Base-by-base conservation (phyloP, 2,113 vertebrate genomes). In the Pipra filicauda region DNA sequence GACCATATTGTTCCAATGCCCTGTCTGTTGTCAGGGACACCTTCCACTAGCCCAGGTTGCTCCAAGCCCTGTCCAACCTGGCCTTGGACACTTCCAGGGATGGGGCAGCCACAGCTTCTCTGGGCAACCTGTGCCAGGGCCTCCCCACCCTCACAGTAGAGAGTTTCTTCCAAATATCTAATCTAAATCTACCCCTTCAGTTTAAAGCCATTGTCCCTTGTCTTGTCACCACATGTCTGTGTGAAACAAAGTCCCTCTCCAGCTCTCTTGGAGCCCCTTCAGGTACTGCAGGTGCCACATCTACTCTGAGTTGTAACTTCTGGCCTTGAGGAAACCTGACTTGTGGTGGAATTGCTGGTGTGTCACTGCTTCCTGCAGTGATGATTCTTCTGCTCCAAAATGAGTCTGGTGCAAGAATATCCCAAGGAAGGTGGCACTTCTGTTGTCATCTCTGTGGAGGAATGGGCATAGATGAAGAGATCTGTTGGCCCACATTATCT, bases 11-110 rank as follows among this genome's bases (percentile, higher is more conserved):
- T 54, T 41, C 24, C 7, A n/a, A 14, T 1, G 0, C 5, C 11
- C 13, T 61, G 39, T 7, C 39, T 8, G 8, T 10, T 5, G 13
- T 4, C 28, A 75, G 23, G 39, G 52, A n/a, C 37, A 26, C 1
- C 7, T 69, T 2, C 16, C 33, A 15, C 23, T 4, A 0, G 4
- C 3, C 41, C 55, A 69, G 13, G 39, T 0, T 27, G 28, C n/a
- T 75, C 70, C 39, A 15, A 67, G 9, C 24, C 13, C 46, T 0
- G 0, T 17, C 54, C 61, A 61, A 0, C 19, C 33, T 52, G 19
- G 23, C 28, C 44, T 30, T 28, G 61, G n/a, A 0, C 46, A n/a
- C 23, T 59, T 0, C 12, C 61, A 67, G 77, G 33, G 44, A 30
- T 59, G 70, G 33, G 8, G 19, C 46, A 59, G 23, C 33, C 69